phyloP scores from a whole-genome alignment of 1,140 invertebrate genomes.

The Holcopasites calliopsidis region DNA sequence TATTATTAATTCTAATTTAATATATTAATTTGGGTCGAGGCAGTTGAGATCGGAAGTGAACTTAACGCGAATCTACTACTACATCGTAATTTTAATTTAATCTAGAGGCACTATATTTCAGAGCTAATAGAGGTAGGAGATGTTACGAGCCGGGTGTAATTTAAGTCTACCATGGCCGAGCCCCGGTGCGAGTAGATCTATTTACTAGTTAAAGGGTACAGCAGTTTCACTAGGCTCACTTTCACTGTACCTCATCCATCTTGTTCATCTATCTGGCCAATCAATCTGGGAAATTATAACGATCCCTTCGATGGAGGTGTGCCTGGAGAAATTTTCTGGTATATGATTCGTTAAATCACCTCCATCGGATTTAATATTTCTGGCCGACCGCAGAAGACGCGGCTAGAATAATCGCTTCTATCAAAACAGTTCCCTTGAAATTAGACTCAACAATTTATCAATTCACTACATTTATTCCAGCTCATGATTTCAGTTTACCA shows the following conservation, averaged over 20 bases:
- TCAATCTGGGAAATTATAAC: constrained; percentile 24
- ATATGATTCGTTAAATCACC: constrained; percentile 8
- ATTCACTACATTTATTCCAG: too few species aligned
- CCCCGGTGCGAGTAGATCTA: constrained; percentile 2
- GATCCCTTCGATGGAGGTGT: not conserved
- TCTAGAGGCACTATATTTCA: not conserved
- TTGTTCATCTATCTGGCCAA: constrained; percentile 27
- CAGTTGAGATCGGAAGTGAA: not conserved
- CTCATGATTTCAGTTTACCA: too few species aligned
- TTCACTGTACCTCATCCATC: constrained; percentile 12
- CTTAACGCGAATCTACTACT: not conserved
- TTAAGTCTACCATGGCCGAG: not conserved
- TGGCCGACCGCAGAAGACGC: too few species aligned
- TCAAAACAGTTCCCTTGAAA: too few species aligned
- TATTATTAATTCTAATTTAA: constrained; percentile 9
- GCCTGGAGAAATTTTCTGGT: constrained; percentile 1
- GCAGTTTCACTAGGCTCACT: constrained; percentile 18
- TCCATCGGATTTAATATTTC: too few species aligned
- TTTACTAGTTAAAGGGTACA: constrained; percentile 27
- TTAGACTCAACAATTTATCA: too few species aligned
- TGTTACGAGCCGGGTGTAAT: constrained; percentile 5
- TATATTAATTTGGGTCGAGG: not conserved
- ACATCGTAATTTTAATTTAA: constrained; percentile 8
- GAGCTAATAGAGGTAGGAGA: not conserved
- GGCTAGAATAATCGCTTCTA: too few species aligned